Evolutionary conservation across 2,797 vertebrate genomes (phyloP), one percentile per base, ranked within the genome.

Genomic region (Neomorphus geoffroyi): DNA sequence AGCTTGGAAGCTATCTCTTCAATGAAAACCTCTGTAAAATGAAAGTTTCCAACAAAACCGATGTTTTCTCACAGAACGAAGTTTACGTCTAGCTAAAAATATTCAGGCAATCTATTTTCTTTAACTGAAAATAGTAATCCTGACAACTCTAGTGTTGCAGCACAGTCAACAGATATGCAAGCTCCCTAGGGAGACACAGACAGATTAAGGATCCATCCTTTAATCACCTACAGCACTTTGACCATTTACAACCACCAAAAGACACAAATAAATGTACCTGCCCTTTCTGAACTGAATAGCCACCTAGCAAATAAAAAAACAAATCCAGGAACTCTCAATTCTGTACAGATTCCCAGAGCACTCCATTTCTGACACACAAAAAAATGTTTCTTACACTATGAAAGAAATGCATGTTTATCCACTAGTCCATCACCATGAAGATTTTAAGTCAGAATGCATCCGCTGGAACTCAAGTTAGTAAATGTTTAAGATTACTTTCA

Each of bases 101-200:
- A 96, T 35, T 77, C 22, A 53, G 3, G 10, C 39, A 18, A 33
- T 80, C 35, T 69, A 30, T 86, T 95, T 92, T 91, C 58, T 84
- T 91, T 88, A 93, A 92, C 73, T 88, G 88, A 84, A 92, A 92
- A 93, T 45, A 96, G 67, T 32, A 90, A 85, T 84, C 27, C 66
- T 90, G 56, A 91, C 70, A 83, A 57, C 6, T 18, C 56, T 2
- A 50, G 39, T 58, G 53, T 74, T 24, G 12, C 35, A 74, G 39
- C 48, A 66, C 48, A 89, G 50, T 1, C 3, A 0, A 87, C 45
- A 32, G 35, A 64, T 10, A 65, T 15, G 46, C 23, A 91, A 46
- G 14, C 39, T 87, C 70, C 67, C 58, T 45, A 45, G 22, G 35
- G 46, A 81, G 26, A 37, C 8, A 43, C 5, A 56, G 32, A 21